Evolutionary conservation across 1,140 invertebrate genomes (phyloP), one percentile per base, ranked within the genome.

Genomic region (Drosophila malerkotliana): DNA sequence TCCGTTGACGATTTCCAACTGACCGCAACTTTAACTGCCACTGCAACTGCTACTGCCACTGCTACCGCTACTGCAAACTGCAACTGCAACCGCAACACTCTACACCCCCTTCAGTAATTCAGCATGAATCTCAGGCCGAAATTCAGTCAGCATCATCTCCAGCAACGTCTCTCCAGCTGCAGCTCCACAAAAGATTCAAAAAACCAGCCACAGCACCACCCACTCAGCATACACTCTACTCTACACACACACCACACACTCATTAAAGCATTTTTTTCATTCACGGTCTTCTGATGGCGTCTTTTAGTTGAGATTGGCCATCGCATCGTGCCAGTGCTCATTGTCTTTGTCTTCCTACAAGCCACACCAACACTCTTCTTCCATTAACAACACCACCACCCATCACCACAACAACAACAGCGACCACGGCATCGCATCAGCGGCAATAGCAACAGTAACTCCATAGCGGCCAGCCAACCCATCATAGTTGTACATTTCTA

Each of bases 301-400:
- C 41, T 45, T 14, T 47, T 47, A 24, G 44, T 47, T 24, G 44
- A 44, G 6, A 14, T 14, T 14, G 12, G 18, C 18, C 18, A 18
- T 18, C 21, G 21, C 21, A 21, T 21, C 15, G 12, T 14, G 15
- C 7, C 4, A 4, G 37, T 39, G 37, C 10, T 12, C 14, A 15
- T 15, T 15, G 39, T 15, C 39, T 4, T 41, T 21, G 21, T 21
- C 21, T 21, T 21, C 21, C 21, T 1, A 3, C 34, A 54, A 57
- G 15, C 9, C 41, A 45, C 39, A n/a, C 12, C 14, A n/a, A 69
- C 55, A 61, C 57, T 54, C 44, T 37, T 49, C 39, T 37, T 49
- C 39, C 39, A 75, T 62, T 69, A 71, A 63, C 48, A 62, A 88
- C 72, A 82, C 68, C 48, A 62, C 79, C 72, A 82, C 68, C 41